Evolutionary conservation across 1,140 invertebrate genomes (phyloP).

Genomic region (Pachyrhynchus sulphureomaculatus): DNA sequence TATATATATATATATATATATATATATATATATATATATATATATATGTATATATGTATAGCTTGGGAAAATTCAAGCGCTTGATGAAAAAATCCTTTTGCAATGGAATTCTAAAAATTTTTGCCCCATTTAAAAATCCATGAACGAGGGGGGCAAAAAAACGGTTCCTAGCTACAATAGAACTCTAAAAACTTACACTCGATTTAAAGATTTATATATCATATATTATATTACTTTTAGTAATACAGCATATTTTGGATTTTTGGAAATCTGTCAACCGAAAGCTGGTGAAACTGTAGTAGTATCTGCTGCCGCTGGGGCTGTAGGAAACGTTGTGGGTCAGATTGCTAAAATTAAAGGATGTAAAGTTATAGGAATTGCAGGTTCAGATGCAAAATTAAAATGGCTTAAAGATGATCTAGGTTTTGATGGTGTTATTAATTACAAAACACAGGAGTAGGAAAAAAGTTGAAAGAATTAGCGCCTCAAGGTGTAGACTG

Average conservation of each 20-base stretch:
- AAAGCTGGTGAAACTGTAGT: conserved; percentile 68
- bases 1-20: no score
- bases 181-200: no score
- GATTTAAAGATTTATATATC: no score
- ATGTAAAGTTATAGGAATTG: conserved; percentile 69
- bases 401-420: conserved; percentile 63
- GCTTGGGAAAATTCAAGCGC: no score
- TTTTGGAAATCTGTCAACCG: conserved; percentile 66
- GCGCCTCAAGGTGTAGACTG: conserved; percentile 69
- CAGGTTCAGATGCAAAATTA: conserved; percentile 70
- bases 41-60: no score
- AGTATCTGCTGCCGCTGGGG: conserved; percentile 67
- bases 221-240: no score
- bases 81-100: no score
- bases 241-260: conserved; percentile 69
- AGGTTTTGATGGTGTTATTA: conserved; percentile 67
- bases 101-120: no score
- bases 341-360: conserved; percentile 72
- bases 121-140: no score
- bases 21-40: no score
- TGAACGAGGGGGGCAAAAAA: no score
- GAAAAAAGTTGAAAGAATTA: conserved; percentile 56
- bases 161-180: no score
- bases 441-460: conserved; percentile 68
- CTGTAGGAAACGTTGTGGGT: conserved; percentile 70